Evolutionary conservation across 2,797 vertebrate species (phyloP).

Genomic region (Morelia viridis): DNA sequence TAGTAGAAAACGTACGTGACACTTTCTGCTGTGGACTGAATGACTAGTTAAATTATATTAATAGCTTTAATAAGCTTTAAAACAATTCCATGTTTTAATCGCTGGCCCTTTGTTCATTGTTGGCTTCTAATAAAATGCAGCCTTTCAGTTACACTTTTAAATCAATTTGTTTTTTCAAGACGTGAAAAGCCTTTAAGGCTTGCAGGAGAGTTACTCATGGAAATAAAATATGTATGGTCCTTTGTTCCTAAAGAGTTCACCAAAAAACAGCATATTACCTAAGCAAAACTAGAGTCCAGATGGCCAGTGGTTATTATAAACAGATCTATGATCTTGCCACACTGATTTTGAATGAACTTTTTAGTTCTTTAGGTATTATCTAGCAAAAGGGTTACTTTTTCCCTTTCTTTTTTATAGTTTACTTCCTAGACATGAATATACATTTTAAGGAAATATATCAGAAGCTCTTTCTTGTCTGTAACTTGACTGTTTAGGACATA

Average conservation of each 20-base stretch:
- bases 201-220: neutral
- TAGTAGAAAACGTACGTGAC: conserved; percentile 48
- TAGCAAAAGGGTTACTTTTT: conserved; percentile 21
- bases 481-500: neutral
- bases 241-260: conserved; percentile 40
- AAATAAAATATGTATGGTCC: conserved; percentile 32
- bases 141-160: conserved; percentile 60
- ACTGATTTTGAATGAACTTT: conserved; percentile 19
- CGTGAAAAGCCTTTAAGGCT: conserved; percentile 40
- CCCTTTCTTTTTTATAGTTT: neutral
- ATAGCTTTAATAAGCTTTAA: conserved; percentile 59
- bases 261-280: conserved; percentile 8
- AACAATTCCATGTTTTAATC: conserved; percentile 53
- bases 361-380: conserved; percentile 15
- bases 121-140: conserved; percentile 55
- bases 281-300: conserved; percentile 45
- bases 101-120: conserved; percentile 55
- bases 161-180: conserved; percentile 47
- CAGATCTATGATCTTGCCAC: conserved; percentile 9
- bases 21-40: conserved; percentile 52
- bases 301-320: conserved; percentile 25
- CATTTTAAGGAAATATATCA: neutral
- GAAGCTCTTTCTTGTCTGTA: neutral
- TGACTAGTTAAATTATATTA: conserved; percentile 56
- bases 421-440: conserved; percentile 1